Conservation (phyloP, 2,797 vertebrate species). For the Leptoclinus maculatus region DNA sequence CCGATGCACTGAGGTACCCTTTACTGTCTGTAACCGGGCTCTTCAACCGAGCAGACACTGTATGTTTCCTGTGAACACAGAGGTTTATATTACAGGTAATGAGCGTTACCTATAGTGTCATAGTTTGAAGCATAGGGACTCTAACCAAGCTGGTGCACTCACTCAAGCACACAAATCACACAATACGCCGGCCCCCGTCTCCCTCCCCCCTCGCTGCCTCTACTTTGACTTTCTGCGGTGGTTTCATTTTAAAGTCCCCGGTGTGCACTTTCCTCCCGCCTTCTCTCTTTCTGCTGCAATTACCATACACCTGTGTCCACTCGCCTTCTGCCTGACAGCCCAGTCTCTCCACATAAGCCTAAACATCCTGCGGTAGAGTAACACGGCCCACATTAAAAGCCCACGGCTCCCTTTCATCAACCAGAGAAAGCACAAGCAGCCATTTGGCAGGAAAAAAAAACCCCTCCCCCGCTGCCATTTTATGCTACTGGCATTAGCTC, state of each 20-base stretch:
- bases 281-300: slow-evolving; percentile 54
- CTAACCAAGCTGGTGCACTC: neutral
- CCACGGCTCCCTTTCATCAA: slow-evolving; percentile 67
- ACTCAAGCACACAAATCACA: slow-evolving; percentile 19
- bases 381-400: slow-evolving; percentile 58
- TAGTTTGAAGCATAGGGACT: neutral
- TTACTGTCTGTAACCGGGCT: too few species aligned
- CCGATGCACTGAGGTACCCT: too few species aligned
- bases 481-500: slow-evolving; percentile 45
- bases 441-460: slow-evolving; percentile 55
- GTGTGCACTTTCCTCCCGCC: slow-evolving; percentile 46
- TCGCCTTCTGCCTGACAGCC: slow-evolving; percentile 65
- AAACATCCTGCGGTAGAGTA: slow-evolving; percentile 62
- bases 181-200: neutral
- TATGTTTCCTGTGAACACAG: neutral
- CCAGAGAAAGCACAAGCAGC: slow-evolving; percentile 48
- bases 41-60: too few species aligned
- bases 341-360: slow-evolving; percentile 52
- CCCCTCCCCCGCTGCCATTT: slow-evolving; percentile 51
- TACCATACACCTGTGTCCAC: slow-evolving; percentile 73
- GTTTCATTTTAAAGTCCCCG: slow-evolving; percentile 59
- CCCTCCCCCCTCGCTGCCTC: slow-evolving; percentile 7
- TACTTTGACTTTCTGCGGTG: slow-evolving; percentile 49
- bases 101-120: neutral
- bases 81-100: neutral